Conservation (phyloP, 1,140 invertebrate genomes). For the Riptortus pedestris region DNA sequence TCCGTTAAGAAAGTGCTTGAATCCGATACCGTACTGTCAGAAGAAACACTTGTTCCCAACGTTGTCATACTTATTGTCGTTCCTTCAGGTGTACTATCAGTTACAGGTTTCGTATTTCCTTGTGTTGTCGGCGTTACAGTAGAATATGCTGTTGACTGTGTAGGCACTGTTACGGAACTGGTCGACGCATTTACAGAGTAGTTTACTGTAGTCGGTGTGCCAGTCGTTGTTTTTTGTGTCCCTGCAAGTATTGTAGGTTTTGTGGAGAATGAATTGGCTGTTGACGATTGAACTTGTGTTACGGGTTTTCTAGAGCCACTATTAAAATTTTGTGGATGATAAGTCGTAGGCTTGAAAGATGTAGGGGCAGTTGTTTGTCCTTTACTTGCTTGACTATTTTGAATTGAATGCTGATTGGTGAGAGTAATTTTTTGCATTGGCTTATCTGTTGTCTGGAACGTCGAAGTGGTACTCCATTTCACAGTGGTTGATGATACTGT, state of each 20-base stretch:
- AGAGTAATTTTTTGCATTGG: background rate
- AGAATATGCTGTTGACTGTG: conserved; percentile 27
- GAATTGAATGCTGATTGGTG: background rate
- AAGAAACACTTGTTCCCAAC: background rate
- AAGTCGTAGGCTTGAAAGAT: background rate
- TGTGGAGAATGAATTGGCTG: conserved; percentile 25
- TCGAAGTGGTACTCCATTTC: too few relatives aligned
- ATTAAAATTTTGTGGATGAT: conserved; percentile 9
- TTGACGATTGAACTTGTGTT: conserved; percentile 27
- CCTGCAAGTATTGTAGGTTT: conserved; percentile 20
- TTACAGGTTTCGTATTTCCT: background rate
- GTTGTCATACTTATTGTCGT: conserved; percentile 4
- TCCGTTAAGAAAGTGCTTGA: background rate
- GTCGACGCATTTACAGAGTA: background rate
- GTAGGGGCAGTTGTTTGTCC: background rate
- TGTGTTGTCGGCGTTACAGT: conserved; percentile 15
- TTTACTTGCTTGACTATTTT: background rate
- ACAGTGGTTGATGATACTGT: background rate
- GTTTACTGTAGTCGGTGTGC: background rate
- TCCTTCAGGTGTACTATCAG: background rate
- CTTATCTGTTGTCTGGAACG: background rate
- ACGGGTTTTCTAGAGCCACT: background rate
- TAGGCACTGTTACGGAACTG: background rate
- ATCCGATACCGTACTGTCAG: background rate
- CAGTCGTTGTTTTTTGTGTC: too few relatives aligned